A percentile compares a stretch with the other conserved stretches of the same genome.
Conservation (phyloP, 2,797 vertebrate species). For the Ceyx erithaca region DNA sequence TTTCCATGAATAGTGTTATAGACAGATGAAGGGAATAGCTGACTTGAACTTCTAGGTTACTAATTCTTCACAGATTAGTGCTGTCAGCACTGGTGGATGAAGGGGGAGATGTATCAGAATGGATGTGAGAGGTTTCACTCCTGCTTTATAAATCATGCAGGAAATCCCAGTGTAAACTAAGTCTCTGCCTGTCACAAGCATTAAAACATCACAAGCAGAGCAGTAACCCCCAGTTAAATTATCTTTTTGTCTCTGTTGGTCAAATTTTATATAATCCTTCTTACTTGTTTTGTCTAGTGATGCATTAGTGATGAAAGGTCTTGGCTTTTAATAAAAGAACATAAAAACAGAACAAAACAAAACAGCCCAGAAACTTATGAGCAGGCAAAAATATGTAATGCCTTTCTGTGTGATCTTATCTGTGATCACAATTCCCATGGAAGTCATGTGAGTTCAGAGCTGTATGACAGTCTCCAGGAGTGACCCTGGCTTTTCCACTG, state of each 20-base stretch:
- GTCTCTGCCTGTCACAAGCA: background rate
- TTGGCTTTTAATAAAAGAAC: slow-evolving; percentile 25
- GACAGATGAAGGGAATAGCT: slow-evolving; percentile 34
- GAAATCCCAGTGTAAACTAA: slow-evolving; percentile 44
- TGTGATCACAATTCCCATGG: background rate
- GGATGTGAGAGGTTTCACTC: background rate
- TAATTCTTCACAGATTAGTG: background rate
- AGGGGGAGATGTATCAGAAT: background rate
- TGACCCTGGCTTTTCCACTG: background rate
- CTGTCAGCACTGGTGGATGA: slow-evolving; percentile 38
- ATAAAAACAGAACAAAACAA: slow-evolving; percentile 20
- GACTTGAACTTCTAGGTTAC: slow-evolving; percentile 33
- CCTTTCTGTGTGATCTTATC: background rate
- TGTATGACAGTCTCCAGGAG: background rate
- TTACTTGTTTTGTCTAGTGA: slow-evolving; percentile 47
- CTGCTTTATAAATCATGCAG: slow-evolving; percentile 25
- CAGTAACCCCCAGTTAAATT: background rate
- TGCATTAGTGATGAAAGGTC: slow-evolving; percentile 39
- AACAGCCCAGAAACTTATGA: background rate
- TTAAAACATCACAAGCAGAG: slow-evolving; percentile 11
- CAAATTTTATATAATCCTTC: slow-evolving; percentile 46
- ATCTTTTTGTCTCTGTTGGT: slow-evolving; percentile 19
- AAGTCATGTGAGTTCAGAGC: background rate
- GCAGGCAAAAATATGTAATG: background rate
- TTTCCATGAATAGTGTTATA: slow-evolving; percentile 41